These are phyloP conservation scores for Chloroceryle amazona DNA, from an alignment of 2,797 vertebrate species.

Conservation along the genomic window DNA sequence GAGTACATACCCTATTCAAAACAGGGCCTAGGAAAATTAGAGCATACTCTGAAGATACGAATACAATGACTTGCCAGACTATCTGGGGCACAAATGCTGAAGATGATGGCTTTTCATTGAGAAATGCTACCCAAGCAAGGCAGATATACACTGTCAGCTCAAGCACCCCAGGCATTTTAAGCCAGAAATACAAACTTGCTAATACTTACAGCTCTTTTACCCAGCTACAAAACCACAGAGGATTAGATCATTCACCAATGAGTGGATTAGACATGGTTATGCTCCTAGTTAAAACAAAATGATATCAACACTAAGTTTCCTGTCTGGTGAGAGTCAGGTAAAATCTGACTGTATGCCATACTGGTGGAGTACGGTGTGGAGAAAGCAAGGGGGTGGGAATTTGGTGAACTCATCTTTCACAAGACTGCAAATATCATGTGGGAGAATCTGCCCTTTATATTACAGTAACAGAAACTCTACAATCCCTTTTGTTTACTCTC, in stretches of 20 bases:
- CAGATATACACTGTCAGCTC: neutral
- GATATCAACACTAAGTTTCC: neutral
- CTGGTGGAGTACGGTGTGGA: neutral
- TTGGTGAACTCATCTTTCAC: neutral
- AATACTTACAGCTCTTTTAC: neutral
- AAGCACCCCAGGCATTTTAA: neutral
- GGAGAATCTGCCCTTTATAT: neutral
- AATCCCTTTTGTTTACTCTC: neutral
- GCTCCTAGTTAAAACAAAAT: neutral
- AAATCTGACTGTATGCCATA: neutral
- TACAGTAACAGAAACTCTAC: neutral
- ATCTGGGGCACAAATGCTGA: neutral
- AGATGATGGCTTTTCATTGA: neutral
- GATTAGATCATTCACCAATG: neutral
- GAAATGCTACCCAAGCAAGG: neutral
- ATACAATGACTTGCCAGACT: neutral
- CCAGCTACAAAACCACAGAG: neutral
- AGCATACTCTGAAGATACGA: neutral
- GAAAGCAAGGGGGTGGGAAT: neutral
- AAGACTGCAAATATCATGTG: neutral
- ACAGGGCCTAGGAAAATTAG: neutral
- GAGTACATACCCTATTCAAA: neutral
- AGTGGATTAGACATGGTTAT: neutral
- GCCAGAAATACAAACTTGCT: neutral
- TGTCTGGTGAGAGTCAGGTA: neutral